Base-by-base conservation (phyloP, 2,797 vertebrate species). In the Bradypus variegatus region DNA sequence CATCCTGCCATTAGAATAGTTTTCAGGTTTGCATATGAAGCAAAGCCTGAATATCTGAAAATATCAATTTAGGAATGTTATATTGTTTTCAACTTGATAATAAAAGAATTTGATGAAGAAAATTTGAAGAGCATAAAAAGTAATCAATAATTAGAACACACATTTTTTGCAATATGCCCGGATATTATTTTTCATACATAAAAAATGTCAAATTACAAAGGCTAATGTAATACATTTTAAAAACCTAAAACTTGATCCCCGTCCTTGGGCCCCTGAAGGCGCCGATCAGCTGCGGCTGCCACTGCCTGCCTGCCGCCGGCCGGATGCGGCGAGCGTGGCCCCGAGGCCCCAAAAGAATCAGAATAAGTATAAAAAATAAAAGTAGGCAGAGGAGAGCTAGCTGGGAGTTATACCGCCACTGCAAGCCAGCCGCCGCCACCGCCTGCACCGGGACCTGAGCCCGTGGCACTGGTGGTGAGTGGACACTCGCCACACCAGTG, bases 121-220 rank as follows among this genome's bases (percentile, higher is more conserved):
- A 90, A 73, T 55, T 50, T 73, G 64, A 89, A 65, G 16, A 88
- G 38, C 11, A 65, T 38, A 82, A 45, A 81, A 18, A 76, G 2
- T 85, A 95, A 91, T 87, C 45, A 92, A 82, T 95, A 91, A 94
- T 94, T 94, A 91, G 65, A 95, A 92, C 15, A 88, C 1, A 38
- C 55, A 85, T 88, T 94, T 88, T 25, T 82, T 81, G 19, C 27
- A 92, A 58, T 86, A 70, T 86, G 29, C 29, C 48, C 83, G 27
- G 10, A 62, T 94, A 83, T 50, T 92, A 83, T 93, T 62, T 75
- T 84, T 88, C 69, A 21, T 92, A 70, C 21, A 94, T 94, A 70
- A 91, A 86, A 96, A 25, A 38, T 93, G 55, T 95, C 82, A 91
- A 53, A 86, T 93, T 91, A 83, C 48, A 93, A 90, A 89, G 27